Percentiles rank a stretch among this genome's conserved stretches.
phyloP scores from a whole-genome alignment of 2,888 invertebrate genomes.

The Andrena haemorrhoa region DNA sequence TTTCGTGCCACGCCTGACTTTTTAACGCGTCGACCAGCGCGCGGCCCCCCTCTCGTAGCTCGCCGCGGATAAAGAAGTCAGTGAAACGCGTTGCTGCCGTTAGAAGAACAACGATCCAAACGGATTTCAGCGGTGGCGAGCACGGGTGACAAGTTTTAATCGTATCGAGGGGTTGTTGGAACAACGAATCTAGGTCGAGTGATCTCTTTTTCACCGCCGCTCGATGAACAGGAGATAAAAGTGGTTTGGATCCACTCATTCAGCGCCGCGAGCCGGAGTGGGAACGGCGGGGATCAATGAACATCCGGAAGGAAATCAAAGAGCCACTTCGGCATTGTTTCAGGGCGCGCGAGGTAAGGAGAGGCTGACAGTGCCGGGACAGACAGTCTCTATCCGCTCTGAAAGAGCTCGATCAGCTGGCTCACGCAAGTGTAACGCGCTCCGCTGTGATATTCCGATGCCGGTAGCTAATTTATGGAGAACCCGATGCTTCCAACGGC shows the following conservation, averaged over 20 bases:
- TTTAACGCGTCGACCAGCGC: constrained; percentile 3
- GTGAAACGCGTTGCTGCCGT: constrained; percentile 29
- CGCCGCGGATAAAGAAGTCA: constrained; percentile 41
- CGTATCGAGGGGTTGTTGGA: constrained; percentile 4
- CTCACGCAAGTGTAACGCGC: no score
- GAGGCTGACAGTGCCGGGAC: no score
- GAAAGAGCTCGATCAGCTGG: no score
- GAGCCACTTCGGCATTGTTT: background rate
- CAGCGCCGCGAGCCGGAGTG: no score
- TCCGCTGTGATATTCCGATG: no score
- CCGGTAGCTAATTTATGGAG: no score
- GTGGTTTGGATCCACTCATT: background rate
- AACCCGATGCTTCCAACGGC: no score
- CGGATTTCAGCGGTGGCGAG: constrained; percentile 19
- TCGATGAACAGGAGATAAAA: background rate
- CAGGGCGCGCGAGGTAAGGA: background rate
- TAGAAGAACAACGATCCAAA: constrained; percentile 1
- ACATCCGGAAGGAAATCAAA: constrained; percentile 1
- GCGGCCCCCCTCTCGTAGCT: background rate
- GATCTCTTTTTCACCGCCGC: background rate
- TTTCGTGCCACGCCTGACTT: constrained; percentile 26
- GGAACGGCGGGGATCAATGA: background rate
- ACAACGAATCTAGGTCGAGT: background rate
- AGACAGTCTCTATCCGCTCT: no score
- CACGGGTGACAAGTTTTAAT: constrained; percentile 41